Evolutionary conservation across 2,797 vertebrate genomes (phyloP).

Genomic region (Heteromormyrus szaboi): DNA sequence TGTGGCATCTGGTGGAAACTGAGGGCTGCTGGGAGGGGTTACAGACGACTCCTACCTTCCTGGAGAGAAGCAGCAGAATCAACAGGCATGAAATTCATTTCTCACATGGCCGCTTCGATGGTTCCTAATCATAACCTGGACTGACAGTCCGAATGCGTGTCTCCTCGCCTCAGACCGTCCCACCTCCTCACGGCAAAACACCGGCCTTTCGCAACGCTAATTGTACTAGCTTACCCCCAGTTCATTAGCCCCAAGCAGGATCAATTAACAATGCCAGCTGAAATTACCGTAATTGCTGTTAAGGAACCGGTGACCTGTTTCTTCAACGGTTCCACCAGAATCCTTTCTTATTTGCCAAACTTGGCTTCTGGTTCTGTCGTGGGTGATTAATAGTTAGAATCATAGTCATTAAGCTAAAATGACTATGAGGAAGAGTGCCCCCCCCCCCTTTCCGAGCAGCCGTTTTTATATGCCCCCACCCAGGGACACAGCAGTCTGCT

Average conservation of each 20-base stretch:
- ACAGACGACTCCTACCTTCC: conserved; percentile 51
- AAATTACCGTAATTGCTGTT: conserved; percentile 66
- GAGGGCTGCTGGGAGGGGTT: conserved; percentile 21
- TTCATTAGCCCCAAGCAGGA: conserved; percentile 53
- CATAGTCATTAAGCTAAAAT: background rate
- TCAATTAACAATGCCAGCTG: conserved; percentile 60
- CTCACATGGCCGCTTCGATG: conserved; percentile 63
- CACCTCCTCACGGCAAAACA: background rate
- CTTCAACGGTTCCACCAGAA: conserved; percentile 23
- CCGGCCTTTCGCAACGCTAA: conserved; percentile 33
- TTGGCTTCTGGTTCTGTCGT: background rate
- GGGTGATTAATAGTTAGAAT: background rate
- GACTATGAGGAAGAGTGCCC: background rate
- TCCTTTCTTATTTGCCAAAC: conserved; percentile 19
- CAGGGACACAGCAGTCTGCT: background rate
- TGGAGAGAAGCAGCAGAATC: conserved; percentile 57
- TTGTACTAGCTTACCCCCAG: conserved; percentile 36
- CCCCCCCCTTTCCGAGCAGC: background rate
- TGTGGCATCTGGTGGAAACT: background rate
- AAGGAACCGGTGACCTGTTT: conserved; percentile 60
- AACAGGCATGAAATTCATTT: conserved; percentile 74
- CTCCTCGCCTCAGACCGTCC: conserved; percentile 34
- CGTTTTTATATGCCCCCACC: background rate
- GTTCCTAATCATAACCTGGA: conserved; percentile 68
- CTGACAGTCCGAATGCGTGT: conserved; percentile 65